Evolutionary conservation across 2,888 invertebrate species (phyloP).

Genomic region (Drosophila prolongata): DNA sequence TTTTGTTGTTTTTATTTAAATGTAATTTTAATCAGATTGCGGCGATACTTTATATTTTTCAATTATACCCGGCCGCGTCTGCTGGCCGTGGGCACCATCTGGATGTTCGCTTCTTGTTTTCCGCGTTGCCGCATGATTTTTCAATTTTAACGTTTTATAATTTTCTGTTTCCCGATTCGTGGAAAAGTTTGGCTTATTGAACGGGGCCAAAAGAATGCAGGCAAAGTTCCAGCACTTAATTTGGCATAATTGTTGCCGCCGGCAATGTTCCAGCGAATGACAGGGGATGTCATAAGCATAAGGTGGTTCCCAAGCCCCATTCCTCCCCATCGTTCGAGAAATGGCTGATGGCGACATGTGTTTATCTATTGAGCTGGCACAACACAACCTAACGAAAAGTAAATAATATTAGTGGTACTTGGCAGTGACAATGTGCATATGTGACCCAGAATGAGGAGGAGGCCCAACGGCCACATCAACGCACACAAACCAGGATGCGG

Average conservation of each 20-base stretch:
- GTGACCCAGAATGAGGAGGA: constrained; percentile 56
- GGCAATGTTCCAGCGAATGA: constrained; percentile 28
- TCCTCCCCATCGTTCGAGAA: constrained; percentile 4
- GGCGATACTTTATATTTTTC: constrained; percentile 74
- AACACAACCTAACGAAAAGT: constrained; percentile 75
- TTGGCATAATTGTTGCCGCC: constrained; percentile 71
- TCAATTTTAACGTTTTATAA: constrained; percentile 65
- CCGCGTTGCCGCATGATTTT: constrained; percentile 59
- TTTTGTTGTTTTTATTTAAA: constrained; percentile 63
- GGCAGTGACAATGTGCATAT: constrained; percentile 79
- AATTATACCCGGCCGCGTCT: constrained; percentile 59
- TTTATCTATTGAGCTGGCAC: constrained; percentile 45
- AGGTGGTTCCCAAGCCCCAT: constrained; percentile 3
- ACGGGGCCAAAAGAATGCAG: constrained; percentile 25
- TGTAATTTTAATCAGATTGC: constrained; percentile 80
- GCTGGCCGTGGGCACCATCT: constrained; percentile 48
- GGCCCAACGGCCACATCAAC: constrained; percentile 55
- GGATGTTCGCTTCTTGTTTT: constrained; percentile 33
- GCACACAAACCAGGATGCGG: constrained; percentile 59
- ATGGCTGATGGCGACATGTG: constrained; percentile 42
- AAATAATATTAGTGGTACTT: constrained; percentile 79
- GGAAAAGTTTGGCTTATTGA: constrained; percentile 56
- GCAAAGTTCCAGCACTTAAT: constrained; percentile 64
- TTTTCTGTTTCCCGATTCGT: constrained; percentile 50
- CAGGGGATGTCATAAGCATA: constrained; percentile 23